A percentile compares a stretch with the other conserved stretches of the same genome.
Evolutionary conservation across 2,113 vertebrate genomes (phyloP).

Genomic region (western clawed frog (Xenopus tropicalis)): DNA sequence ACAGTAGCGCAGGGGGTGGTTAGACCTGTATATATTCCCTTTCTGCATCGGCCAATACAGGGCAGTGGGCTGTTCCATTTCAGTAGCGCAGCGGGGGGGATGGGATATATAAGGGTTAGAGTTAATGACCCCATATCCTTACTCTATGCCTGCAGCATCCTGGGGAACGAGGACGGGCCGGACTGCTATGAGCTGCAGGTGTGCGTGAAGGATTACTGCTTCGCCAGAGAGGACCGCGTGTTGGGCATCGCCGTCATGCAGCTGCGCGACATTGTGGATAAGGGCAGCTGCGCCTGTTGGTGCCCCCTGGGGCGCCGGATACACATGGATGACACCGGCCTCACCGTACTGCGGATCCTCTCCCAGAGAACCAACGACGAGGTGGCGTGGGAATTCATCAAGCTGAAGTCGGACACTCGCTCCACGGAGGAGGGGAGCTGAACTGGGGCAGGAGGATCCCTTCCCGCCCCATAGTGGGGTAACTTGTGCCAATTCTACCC

Average conservation of each 20-base stretch:
- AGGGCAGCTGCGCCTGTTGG: conserved; percentile 92
- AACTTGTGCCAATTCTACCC: conserved; percentile 48
- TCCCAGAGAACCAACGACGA: conserved; percentile 96
- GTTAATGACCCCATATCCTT: too few species aligned
- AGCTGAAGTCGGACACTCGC: conserved; percentile 91
- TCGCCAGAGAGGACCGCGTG: conserved; percentile 89
- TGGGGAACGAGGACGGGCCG: conserved; percentile 87
- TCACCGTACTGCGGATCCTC: conserved; percentile 90
- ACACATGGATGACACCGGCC: conserved; percentile 92
- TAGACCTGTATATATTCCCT: too few species aligned
- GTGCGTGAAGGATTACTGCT: conserved; percentile 97
- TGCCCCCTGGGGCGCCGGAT: conserved; percentile 85
- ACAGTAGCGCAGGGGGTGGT: too few species aligned
- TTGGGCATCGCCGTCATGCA: conserved; percentile 88
- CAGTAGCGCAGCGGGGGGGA: too few species aligned
- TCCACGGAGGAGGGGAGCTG: conserved; percentile 90
- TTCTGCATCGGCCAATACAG: too few species aligned
- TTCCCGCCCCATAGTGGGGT: conserved; percentile 54
- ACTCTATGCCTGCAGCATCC: conserved; percentile 63
- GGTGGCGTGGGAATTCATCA: conserved; percentile 94
- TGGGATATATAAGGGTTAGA: too few species aligned
- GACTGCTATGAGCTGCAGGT: conserved; percentile 94
- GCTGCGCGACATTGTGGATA: conserved; percentile 81
- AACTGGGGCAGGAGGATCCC: conserved; percentile 40
- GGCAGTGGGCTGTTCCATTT: too few species aligned